phyloP scores from a whole-genome alignment of 1,140 invertebrate genomes.

The Zaprionus africanus region DNA sequence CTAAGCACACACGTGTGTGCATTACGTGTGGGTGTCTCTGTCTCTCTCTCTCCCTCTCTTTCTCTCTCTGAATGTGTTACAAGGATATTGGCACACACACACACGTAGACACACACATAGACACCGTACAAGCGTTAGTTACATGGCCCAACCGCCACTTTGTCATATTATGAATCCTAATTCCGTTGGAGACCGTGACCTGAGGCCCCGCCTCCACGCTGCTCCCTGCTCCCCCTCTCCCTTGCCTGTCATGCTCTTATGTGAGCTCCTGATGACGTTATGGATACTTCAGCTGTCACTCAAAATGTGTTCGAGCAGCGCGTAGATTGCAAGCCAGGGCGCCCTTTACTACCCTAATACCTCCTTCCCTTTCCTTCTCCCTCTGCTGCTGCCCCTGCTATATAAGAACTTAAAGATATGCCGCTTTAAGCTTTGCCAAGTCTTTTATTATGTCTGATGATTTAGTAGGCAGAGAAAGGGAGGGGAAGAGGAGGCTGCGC shows the following conservation, averaged over 20 bases:
- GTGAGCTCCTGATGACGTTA: slow-evolving; percentile 69
- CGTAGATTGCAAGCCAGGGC: slow-evolving; percentile 58
- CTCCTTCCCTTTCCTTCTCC: background rate
- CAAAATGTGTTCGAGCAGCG: slow-evolving; percentile 50
- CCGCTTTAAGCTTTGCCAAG: slow-evolving; percentile 27
- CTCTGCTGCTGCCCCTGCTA: background rate
- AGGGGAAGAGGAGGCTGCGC: background rate
- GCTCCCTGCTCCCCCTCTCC: background rate
- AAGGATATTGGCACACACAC: slow-evolving; percentile 43
- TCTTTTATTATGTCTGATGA: slow-evolving; percentile 39
- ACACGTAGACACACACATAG: background rate
- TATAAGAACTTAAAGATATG: slow-evolving; percentile 31
- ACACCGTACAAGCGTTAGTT: slow-evolving; percentile 37
- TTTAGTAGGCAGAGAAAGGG: background rate
- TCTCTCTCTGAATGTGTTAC: slow-evolving; percentile 47
- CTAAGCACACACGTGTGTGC: slow-evolving; percentile 53
- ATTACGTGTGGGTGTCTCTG: slow-evolving; percentile 32
- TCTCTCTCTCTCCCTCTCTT: background rate
- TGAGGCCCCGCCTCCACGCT: slow-evolving; percentile 24
- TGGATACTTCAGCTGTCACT: slow-evolving; percentile 78
- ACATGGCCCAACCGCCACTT: slow-evolving; percentile 52
- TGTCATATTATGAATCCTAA: slow-evolving; percentile 81
- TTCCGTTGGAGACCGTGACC: slow-evolving; percentile 60
- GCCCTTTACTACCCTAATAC: background rate
- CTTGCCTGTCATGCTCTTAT: background rate